Conservation (phyloP, 2,888 invertebrate species). For the Volucella inanis region DNA sequence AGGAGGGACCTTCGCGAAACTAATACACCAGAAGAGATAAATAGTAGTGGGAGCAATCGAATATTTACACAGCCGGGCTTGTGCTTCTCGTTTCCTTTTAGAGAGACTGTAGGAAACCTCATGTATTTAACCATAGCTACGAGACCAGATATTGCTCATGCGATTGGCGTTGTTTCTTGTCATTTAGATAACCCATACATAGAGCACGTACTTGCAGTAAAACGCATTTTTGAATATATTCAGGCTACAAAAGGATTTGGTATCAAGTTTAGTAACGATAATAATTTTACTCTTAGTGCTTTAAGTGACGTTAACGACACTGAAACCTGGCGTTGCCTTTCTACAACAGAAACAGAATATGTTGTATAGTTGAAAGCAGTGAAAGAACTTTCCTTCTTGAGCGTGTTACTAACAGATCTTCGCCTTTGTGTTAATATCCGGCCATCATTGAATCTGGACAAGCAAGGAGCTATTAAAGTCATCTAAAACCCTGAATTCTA, state of each 20-base stretch:
- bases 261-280: background rate
- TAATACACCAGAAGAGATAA: background rate
- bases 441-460: no score
- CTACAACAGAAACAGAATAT: no score
- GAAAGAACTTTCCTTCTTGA: no score
- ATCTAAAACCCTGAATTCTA: no score
- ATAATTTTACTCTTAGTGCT: background rate
- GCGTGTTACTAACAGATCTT: no score
- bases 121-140: background rate
- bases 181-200: background rate
- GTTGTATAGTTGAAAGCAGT: no score
- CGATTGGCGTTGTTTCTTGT: background rate
- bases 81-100: background rate
- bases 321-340: background rate
- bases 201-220: background rate
- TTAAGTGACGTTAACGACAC: background rate
- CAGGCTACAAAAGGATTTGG: background rate
- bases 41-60: background rate
- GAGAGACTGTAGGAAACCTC: background rate
- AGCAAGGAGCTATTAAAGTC: no score
- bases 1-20: background rate
- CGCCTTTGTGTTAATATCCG: no score
- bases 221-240: background rate
- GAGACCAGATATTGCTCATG: background rate
- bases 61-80: background rate